phyloP scores from a whole-genome alignment of 2,888 invertebrate genomes.

The Acleris literana region DNA sequence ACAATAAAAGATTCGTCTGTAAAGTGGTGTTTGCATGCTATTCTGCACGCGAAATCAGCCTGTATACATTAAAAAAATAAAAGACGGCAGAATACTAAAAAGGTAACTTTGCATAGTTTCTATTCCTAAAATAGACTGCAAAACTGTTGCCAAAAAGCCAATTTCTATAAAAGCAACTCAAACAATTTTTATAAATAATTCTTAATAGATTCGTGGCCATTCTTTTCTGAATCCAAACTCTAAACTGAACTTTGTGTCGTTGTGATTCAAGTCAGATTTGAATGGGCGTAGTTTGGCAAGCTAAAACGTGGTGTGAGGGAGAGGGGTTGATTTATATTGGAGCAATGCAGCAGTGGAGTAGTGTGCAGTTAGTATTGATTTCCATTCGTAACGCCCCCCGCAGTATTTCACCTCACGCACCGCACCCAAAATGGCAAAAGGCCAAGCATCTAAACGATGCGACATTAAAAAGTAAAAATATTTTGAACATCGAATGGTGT shows the following conservation, averaged over 20 bases:
- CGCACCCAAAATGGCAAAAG: constrained; percentile 67
- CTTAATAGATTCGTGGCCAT: constrained; percentile 63
- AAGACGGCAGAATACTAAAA: background rate
- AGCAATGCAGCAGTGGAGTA: constrained; percentile 82
- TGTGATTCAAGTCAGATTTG: constrained; percentile 49
- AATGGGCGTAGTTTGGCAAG: constrained; percentile 64
- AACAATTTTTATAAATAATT: constrained; percentile 54
- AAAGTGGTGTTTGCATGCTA: no score
- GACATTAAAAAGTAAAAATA: constrained; percentile 46
- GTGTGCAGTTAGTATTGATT: constrained; percentile 84
- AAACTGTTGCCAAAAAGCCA: constrained; percentile 41
- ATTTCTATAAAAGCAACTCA: constrained; percentile 47
- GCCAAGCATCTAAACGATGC: constrained; percentile 62
- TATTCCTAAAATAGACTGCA: constrained; percentile 29
- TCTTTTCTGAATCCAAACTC: constrained; percentile 40
- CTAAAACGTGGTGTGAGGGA: constrained; percentile 64
- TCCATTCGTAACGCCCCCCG: constrained; percentile 75
- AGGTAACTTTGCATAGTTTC: constrained; percentile 1
- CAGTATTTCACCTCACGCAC: constrained; percentile 76
- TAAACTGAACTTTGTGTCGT: constrained; percentile 26
- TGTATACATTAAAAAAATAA: background rate
- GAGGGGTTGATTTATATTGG: constrained; percentile 80
- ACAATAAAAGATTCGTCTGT: no score
- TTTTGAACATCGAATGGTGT: constrained; percentile 19
- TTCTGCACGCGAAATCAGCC: no score